A percentile compares a stretch with the other conserved stretches of the same genome.
phyloP scores from a whole-genome alignment of 92 coral and sea anemone genomes.

The Isaurus tuberculatus region DNA sequence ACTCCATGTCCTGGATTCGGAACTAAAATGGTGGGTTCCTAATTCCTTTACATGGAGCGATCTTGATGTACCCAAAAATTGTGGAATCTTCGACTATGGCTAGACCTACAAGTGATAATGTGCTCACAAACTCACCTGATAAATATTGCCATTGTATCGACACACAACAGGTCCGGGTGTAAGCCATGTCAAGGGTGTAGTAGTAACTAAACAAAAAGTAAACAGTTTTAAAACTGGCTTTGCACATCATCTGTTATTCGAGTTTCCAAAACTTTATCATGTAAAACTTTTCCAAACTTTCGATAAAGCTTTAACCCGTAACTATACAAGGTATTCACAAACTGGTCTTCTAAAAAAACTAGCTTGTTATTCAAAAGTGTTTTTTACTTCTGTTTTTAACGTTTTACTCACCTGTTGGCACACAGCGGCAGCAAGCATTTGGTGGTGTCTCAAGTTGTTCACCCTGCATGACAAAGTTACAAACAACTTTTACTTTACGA shows the following conservation, averaged over 20 bases:
- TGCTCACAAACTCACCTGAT: conserved; percentile 11
- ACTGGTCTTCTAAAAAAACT: too few relatives aligned
- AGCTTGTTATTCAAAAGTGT: background rate
- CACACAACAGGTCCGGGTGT: background rate
- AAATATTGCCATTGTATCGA: conserved; percentile 24
- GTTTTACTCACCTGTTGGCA: conserved; percentile 22
- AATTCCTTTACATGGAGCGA: too few relatives aligned
- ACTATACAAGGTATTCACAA: too few relatives aligned
- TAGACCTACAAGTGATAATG: too few relatives aligned
- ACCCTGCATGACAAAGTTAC: conserved; percentile 2
- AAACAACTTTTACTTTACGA: background rate
- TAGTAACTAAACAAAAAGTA: conserved; percentile 7
- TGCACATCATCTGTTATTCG: too few relatives aligned
- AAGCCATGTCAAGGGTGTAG: background rate
- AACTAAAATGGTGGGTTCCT: too few relatives aligned
- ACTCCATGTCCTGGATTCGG: too few relatives aligned
- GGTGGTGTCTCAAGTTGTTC: conserved; percentile 23
- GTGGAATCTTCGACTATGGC: too few relatives aligned
- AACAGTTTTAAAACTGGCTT: background rate
- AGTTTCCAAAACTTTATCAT: too few relatives aligned
- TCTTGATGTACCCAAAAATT: too few relatives aligned
- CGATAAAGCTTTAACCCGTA: too few relatives aligned
- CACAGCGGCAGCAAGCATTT: conserved; percentile 34
- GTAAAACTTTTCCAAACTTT: background rate
- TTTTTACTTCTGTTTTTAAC: background rate